Evolutionary conservation across 1,140 invertebrate species (phyloP).

Genomic region (Aricia agestis): DNA sequence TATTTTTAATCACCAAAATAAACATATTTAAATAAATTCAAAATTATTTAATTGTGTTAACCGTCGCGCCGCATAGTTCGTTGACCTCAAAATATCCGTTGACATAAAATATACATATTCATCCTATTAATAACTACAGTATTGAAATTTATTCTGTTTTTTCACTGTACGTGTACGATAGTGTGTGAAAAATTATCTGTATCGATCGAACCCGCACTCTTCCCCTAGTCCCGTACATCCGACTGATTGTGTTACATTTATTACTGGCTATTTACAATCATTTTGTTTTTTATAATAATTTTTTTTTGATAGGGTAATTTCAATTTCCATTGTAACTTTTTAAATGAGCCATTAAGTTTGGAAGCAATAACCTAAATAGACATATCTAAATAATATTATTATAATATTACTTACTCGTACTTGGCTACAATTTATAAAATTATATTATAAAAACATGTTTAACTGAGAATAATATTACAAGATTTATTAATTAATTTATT

Average conservation of each 20-base stretch:
- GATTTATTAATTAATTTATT: not conserved
- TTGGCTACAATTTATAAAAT: too few species aligned
- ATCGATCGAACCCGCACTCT: constrained; percentile 13
- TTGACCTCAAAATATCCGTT: not conserved
- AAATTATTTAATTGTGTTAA: not conserved
- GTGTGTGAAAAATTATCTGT: constrained; percentile 5
- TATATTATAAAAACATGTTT: too few species aligned
- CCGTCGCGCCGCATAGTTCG: not conserved
- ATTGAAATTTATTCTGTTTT: not conserved
- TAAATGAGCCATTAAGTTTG: too few species aligned
- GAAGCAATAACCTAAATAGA: too few species aligned
- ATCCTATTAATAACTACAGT: not conserved
- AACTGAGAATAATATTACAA: too few species aligned
- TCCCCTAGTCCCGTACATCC: not conserved
- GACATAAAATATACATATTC: not conserved
- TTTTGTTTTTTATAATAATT: not conserved
- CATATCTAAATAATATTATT: too few species aligned
- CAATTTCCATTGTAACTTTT: too few species aligned
- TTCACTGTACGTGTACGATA: not conserved
- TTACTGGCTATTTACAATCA: not conserved
- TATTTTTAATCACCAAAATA: not conserved
- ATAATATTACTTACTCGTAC: too few species aligned
- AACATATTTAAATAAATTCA: not conserved
- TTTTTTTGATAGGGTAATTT: not conserved
- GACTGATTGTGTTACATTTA: constrained; percentile 2